These are phyloP conservation scores for Acanthurus lineatus DNA, from an alignment of 2,797 vertebrate genomes.

Conservation along the genomic window DNA sequence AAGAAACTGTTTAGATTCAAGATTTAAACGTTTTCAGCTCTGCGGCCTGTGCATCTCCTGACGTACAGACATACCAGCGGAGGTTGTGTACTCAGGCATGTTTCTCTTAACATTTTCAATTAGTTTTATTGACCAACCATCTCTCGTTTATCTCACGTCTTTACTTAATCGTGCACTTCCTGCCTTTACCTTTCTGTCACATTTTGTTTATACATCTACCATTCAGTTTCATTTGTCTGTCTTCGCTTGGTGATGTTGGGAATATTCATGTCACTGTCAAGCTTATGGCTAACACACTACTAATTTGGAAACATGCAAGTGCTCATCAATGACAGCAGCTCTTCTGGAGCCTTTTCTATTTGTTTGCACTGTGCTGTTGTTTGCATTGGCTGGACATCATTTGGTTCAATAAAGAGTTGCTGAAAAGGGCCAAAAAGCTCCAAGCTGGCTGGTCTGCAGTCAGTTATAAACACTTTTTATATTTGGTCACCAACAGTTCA, in stretches of 20 bases:
- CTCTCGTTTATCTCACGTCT: constrained; percentile 10
- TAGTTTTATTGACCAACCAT: constrained; percentile 30
- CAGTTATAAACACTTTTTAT: no score
- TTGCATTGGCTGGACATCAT: no score
- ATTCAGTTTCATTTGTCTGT: neutral
- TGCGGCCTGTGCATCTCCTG: no score
- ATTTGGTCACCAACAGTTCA: no score
- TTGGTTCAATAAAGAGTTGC: no score
- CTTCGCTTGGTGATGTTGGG: neutral
- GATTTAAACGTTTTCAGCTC: no score
- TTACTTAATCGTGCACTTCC: neutral
- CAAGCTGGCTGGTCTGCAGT: no score
- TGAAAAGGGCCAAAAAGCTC: no score
- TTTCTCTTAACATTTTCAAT: constrained; percentile 33
- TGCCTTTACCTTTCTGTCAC: constrained; percentile 6
- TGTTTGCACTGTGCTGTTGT: neutral
- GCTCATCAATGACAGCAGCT: neutral
- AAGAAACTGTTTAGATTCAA: no score
- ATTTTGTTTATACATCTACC: neutral
- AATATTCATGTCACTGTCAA: neutral
- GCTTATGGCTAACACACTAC: neutral
- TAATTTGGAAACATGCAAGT: neutral
- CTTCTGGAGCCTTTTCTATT: neutral
- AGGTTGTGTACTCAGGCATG: constrained; percentile 5
- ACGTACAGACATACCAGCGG: no score